These are phyloP conservation scores for Nibea albiflora DNA, from an alignment of 2,113 vertebrate species.

Conservation along the genomic window DNA sequence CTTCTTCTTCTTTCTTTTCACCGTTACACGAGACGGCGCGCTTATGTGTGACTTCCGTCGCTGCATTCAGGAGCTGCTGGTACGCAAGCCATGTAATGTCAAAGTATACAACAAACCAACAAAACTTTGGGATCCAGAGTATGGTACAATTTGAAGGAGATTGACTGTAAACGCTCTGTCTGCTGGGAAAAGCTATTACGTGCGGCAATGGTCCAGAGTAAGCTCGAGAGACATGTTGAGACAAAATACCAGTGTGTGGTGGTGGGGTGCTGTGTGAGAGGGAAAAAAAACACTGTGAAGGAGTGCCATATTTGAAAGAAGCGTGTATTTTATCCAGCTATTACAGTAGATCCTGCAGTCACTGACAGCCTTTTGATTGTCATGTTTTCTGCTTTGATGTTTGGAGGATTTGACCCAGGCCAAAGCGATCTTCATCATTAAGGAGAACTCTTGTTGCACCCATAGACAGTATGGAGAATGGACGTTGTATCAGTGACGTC, in stretches of 20 bases:
- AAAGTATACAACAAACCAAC: slow-evolving; percentile 29
- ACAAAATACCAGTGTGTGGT: slow-evolving; percentile 51
- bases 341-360: neutral
- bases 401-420: neutral
- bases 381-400: neutral
- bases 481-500: too few relatives aligned
- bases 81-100: slow-evolving; percentile 5
- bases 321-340: neutral
- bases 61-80: slow-evolving; percentile 19
- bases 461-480: too few relatives aligned
- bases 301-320: slow-evolving; percentile 20
- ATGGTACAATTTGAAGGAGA: slow-evolving; percentile 45
- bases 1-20: neutral
- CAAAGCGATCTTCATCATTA: neutral
- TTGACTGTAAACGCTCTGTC: slow-evolving; percentile 47
- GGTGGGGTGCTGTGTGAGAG: slow-evolving; percentile 15
- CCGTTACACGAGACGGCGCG: slow-evolving; percentile 4
- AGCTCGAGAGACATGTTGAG: slow-evolving; percentile 54
- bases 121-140: slow-evolving; percentile 22
- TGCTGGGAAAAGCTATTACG: slow-evolving; percentile 67
- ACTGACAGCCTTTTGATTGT: slow-evolving; percentile 2
- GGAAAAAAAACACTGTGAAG: slow-evolving; percentile 18
- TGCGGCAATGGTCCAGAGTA: slow-evolving; percentile 54
- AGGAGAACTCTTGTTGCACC: neutral
- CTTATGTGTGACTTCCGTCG: slow-evolving; percentile 35